These are phyloP conservation scores for Pristionchus arcanus DNA, from an alignment of 2,888 invertebrate genomes.

Conservation along the genomic window DNA sequence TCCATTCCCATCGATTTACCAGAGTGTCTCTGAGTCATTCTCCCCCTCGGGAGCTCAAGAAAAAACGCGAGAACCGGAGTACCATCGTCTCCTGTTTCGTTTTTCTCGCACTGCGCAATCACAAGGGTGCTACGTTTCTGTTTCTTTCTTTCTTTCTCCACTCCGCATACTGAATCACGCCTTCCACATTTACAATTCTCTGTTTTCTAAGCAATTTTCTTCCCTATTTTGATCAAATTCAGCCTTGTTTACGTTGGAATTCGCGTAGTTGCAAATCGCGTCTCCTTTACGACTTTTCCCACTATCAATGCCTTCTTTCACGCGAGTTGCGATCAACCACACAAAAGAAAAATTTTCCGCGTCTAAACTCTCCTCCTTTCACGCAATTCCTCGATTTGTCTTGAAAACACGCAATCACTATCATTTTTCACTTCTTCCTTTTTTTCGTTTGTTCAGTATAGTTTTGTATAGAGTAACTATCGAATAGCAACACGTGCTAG, in stretches of 20 bases:
- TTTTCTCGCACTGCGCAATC: not conserved
- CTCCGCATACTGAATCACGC: conserved; percentile 20
- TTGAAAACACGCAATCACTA: not conserved
- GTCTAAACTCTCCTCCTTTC: not conserved
- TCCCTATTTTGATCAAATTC: not conserved
- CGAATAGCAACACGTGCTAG: not conserved
- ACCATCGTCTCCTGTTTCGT: not conserved
- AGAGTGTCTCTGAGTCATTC: not conserved
- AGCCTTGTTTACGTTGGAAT: not conserved
- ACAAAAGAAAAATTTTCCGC: not conserved
- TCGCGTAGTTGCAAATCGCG: conserved; percentile 32
- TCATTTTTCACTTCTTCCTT: not conserved
- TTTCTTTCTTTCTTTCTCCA: not conserved
- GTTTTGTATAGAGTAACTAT: not conserved
- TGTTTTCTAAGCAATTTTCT: not conserved
- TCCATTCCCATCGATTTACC: not conserved
- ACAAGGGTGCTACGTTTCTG: not conserved
- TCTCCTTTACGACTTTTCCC: not conserved
- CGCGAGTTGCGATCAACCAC: conserved; percentile 22
- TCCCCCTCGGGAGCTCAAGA: not conserved
- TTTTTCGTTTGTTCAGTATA: not conserved
- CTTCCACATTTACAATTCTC: not conserved
- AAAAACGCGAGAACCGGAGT: conserved; percentile 29
- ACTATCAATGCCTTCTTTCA: conserved; percentile 26
- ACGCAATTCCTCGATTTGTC: not conserved